Base-by-base conservation (phyloP, 1,140 invertebrate species). In the Aphidius gifuensis region DNA sequence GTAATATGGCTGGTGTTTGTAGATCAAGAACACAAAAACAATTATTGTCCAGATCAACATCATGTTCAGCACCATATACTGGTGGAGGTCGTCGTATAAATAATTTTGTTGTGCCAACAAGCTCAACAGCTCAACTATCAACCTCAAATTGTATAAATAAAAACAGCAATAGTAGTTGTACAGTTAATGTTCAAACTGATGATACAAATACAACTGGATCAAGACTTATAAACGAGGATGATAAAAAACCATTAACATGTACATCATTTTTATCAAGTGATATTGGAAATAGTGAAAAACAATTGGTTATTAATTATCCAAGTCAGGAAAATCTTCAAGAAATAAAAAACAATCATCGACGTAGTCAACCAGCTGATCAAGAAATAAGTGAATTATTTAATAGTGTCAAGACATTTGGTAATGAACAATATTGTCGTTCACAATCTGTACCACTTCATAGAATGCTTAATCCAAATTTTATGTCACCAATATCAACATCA, bases 361-460 rank as follows among this genome's bases (percentile, higher is more conserved):
- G 48, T 62, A 53, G 43, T n/a, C 75, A 76, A 23, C 73, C 73
- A 5, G 67, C 72, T 6, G 80, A 81, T 63, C 72, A 69, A 9
- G 80, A 81, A 54, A 80, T 81, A 9, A 76, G 72, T 9, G 77
- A 79, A 39, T 64, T 80, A 6, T 66, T 80, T 23, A 71, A 75
- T 40, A 66, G 71, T 9, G 70, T 71, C 6, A 74, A 76, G 56
- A 68, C 71, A 2, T 66, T 71, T 16, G 61, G 60, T 1, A 77
- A 64, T 6, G 79, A 80, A 47, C 75, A 76, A 49, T 72, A 81
- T 4, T 86, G 85, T 65, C 82, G 90, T 49, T 90, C 89, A 5
- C 89, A 90, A 69, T 91, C 89, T 1, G 90, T 91, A 32, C 90
- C 90, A 0, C 73, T 90, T n/a, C 85, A 88, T 68, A 83, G 85